Evolutionary conservation across 2,113 vertebrate species (phyloP).

Genomic region (Panthera leo): DNA sequence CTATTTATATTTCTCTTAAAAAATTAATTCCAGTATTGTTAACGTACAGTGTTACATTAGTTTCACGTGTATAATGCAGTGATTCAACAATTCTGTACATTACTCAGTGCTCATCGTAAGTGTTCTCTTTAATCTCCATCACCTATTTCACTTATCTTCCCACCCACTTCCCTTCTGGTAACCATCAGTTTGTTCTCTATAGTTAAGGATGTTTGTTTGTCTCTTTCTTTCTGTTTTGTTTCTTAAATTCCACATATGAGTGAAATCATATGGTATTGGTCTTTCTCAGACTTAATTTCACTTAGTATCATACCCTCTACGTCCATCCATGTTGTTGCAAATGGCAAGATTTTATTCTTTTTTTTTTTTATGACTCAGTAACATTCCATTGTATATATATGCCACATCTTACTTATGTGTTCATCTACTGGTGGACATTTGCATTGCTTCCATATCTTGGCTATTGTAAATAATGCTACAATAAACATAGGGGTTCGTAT

Average conservation of each 20-base stretch:
- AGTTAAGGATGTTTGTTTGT: not conserved
- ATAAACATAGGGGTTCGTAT: not conserved
- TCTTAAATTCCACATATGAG: not conserved
- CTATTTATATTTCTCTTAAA: not conserved
- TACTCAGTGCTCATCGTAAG: not conserved
- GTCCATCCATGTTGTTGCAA: not conserved
- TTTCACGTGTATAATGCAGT: not conserved
- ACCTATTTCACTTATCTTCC: not conserved
- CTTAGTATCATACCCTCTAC: not conserved
- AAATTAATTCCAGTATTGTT: not conserved
- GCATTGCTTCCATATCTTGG: not conserved
- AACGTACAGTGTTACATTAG: not conserved
- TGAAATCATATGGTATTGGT: not conserved
- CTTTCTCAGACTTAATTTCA: not conserved
- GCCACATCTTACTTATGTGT: not conserved
- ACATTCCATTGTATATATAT: not conserved
- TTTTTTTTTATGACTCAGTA: not conserved
- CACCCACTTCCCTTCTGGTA: not conserved
- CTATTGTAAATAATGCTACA: not conserved
- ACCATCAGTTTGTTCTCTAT: not conserved
- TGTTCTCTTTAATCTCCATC: not conserved
- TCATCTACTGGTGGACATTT: not conserved
- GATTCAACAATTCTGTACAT: not conserved
- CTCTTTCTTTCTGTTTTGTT: not conserved
- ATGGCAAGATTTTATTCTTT: not conserved